A percentile compares a stretch with the other conserved stretches of the same genome.
phyloP scores from a whole-genome alignment of 2,113 vertebrate genomes.

The Ceyx melanurus region DNA sequence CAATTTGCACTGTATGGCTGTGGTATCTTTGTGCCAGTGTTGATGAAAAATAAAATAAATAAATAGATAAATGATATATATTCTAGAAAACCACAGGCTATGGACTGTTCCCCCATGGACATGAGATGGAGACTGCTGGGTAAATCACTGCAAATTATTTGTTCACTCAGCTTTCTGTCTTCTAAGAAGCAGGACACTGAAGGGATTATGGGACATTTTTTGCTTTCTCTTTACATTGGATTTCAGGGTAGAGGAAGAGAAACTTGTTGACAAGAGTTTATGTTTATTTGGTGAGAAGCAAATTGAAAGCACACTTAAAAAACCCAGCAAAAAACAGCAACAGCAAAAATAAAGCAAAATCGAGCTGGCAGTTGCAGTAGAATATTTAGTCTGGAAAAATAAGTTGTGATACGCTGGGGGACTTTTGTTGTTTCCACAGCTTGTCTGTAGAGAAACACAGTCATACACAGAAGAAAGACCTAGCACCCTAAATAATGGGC shows the following conservation, averaged over 20 bases:
- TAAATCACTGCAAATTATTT: not conserved
- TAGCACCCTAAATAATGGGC: not conserved
- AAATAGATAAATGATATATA: not conserved
- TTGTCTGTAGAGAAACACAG: not conserved
- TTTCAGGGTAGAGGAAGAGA: not conserved
- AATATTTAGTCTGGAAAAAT: conserved; percentile 14
- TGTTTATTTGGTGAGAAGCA: conserved; percentile 30
- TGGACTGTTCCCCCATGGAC: not conserved
- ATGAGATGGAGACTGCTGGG: fast-evolving
- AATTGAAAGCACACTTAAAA: conserved; percentile 37
- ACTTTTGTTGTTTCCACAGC: not conserved
- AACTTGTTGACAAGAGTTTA: conserved; percentile 25
- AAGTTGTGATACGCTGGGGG: fast-evolving
- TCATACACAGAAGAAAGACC: not conserved
- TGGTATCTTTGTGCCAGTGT: conserved; percentile 15
- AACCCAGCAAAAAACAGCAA: not conserved
- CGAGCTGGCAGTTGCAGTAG: not conserved
- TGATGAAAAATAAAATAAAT: too few species aligned
- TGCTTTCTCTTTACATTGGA: not conserved
- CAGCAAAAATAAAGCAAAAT: conserved; percentile 1
- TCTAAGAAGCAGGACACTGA: not conserved
- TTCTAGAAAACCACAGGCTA: not conserved
- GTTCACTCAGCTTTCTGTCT: not conserved
- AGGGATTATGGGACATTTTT: not conserved
- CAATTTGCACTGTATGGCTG: not conserved